A percentile compares a stretch with the other conserved stretches of the same genome.
Conservation (phyloP, 2,113 vertebrate species). For the Cyphomyrus plagiostoma region DNA sequence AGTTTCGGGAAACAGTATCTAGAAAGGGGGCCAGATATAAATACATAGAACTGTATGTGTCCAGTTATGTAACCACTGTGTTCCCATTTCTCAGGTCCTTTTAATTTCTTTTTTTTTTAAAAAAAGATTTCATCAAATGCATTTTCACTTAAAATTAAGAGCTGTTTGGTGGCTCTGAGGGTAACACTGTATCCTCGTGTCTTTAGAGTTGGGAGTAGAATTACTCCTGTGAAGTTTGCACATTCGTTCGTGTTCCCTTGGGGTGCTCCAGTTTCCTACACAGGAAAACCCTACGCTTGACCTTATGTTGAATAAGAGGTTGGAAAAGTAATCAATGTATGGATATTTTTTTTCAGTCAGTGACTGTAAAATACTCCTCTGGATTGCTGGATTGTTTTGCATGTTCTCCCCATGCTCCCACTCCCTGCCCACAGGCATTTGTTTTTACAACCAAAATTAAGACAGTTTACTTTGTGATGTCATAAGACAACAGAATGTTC, state of each 20-base stretch:
- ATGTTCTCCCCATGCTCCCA: not conserved
- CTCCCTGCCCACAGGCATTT: not conserved
- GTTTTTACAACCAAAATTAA: not conserved
- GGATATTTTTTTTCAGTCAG: not conserved
- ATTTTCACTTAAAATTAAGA: not conserved
- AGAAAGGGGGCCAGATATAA: not conserved
- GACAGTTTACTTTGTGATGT: conserved; percentile 3
- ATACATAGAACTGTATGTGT: not conserved
- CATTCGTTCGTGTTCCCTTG: not conserved
- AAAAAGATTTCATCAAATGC: not conserved
- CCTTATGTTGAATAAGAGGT: not conserved
- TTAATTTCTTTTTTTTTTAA: not conserved
- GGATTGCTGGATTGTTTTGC: not conserved
- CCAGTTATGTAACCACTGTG: not conserved
- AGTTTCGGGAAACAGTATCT: not conserved
- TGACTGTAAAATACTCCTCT: not conserved
- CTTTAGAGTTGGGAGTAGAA: not conserved
- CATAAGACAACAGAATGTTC: not conserved
- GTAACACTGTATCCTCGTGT: not conserved
- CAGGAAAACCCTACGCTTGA: not conserved
- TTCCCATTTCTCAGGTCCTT: not conserved
- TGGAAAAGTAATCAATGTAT: not conserved
- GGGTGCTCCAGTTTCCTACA: not conserved
- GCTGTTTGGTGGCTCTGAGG: not conserved
- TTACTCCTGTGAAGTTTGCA: not conserved